Evolutionary conservation across 2,797 vertebrate genomes (phyloP).

Genomic region (Lepilemur septentrionalis): DNA sequence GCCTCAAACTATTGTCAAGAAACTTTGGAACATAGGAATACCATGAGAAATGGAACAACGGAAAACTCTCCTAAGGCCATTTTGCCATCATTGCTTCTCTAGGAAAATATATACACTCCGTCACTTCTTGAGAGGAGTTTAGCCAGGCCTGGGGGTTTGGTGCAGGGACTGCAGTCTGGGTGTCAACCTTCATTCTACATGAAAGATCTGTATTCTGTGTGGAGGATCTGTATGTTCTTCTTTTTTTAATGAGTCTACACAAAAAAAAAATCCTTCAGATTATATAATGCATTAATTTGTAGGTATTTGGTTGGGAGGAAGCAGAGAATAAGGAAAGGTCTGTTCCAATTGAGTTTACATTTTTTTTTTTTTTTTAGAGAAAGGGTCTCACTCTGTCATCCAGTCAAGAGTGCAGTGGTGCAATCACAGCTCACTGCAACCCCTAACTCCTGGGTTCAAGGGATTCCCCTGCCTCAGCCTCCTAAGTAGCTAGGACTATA

Average conservation of each 20-base stretch:
- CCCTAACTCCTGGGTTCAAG: not conserved
- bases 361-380: not conserved
- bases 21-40: not conserved
- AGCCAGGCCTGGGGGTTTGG: not conserved
- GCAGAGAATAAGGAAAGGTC: not conserved
- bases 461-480: not conserved
- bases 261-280: constrained; percentile 15
- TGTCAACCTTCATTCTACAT: not conserved
- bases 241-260: not conserved
- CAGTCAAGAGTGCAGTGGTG: not conserved
- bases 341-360: not conserved
- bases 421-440: not conserved
- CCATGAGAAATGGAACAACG: not conserved
- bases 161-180: rapidly evolving
- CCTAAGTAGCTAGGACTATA: not conserved
- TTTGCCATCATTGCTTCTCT: not conserved
- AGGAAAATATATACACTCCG: not conserved
- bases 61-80: not conserved
- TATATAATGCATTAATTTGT: not conserved
- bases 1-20: not conserved
- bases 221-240: not conserved
- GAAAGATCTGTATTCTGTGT: not conserved
- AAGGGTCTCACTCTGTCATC: not conserved
- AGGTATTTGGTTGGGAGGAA: not conserved
- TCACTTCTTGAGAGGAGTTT: not conserved